A percentile compares a stretch with the other conserved stretches of the same genome.
phyloP scores from a whole-genome alignment of 2,113 vertebrate species.

The Xiphophorus maculatus region DNA sequence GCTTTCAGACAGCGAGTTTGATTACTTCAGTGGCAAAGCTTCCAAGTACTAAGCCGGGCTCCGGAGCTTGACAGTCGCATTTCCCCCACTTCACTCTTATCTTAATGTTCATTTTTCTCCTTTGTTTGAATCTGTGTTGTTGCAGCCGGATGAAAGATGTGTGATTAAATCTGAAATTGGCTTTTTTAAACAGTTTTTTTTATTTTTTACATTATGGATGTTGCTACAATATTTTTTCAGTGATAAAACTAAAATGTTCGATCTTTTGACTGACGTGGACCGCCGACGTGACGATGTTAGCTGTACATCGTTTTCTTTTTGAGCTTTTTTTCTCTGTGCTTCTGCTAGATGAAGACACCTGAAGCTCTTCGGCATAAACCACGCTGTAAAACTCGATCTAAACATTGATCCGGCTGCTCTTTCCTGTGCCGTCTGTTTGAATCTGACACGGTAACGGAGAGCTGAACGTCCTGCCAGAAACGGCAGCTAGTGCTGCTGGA shows the following conservation, averaged over 20 bases:
- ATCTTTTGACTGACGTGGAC: neutral
- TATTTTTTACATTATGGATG: neutral
- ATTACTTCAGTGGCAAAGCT: constrained; percentile 6
- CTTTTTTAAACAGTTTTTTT: neutral
- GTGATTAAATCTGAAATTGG: constrained; percentile 21
- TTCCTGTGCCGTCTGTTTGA: constrained; percentile 21
- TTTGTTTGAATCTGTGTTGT: constrained; percentile 10
- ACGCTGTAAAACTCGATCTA: neutral
- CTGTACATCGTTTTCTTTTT: neutral
- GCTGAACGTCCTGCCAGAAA: constrained; percentile 40
- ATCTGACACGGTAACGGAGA: constrained; percentile 39
- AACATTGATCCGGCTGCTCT: constrained; percentile 31
- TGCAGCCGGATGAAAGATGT: constrained; percentile 23
- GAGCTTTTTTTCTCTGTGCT: neutral
- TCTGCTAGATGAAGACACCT: neutral
- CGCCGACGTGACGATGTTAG: no score
- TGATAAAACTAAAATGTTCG: neutral
- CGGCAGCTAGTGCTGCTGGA: constrained; percentile 24
- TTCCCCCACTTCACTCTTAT: constrained; percentile 17
- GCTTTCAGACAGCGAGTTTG: constrained; percentile 11
- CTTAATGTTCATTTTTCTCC: constrained; percentile 6
- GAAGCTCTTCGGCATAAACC: constrained; percentile 8
- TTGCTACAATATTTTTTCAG: constrained; percentile 12
- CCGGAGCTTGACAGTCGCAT: constrained; percentile 1
- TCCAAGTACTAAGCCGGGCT: neutral